phyloP scores from a whole-genome alignment of 2,888 invertebrate species.

The Leucozona laternaria region DNA sequence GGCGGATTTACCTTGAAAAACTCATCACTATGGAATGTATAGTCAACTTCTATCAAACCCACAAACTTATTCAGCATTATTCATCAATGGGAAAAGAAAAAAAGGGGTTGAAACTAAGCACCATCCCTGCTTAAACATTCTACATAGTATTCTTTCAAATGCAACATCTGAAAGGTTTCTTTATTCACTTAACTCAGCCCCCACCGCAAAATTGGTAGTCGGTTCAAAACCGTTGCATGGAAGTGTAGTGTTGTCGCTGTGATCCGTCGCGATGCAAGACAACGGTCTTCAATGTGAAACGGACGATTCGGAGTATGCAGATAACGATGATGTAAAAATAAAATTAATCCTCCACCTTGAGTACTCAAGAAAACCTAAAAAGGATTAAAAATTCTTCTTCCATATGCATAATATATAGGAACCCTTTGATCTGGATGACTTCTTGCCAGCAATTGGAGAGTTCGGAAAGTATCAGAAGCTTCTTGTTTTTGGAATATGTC shows the following conservation, averaged over 20 bases:
- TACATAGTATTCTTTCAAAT: too few relatives aligned
- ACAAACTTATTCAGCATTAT: conserved; percentile 17
- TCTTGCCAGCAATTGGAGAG: conserved; percentile 93
- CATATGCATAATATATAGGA: conserved; percentile 78
- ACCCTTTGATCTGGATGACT: conserved; percentile 91
- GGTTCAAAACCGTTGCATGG: conserved; percentile 39
- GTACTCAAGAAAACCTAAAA: neutral
- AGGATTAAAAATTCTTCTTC: conserved; percentile 7
- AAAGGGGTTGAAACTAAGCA: conserved; percentile 43
- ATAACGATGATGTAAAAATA: conserved; percentile 68
- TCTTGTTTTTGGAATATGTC: conserved; percentile 92
- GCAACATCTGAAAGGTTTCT: conserved; percentile 67
- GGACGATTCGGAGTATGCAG: conserved; percentile 66
- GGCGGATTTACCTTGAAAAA: neutral
- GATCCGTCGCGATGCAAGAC: conserved; percentile 70
- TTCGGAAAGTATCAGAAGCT: conserved; percentile 95
- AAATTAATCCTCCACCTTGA: neutral
- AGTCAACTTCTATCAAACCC: neutral
- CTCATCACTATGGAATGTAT: conserved; percentile 23
- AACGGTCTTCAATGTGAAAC: conserved; percentile 63
- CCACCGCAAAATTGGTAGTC: conserved; percentile 36
- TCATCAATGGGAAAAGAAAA: conserved; percentile 42
- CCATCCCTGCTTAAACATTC: too few relatives aligned
- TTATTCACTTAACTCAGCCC: conserved; percentile 15
- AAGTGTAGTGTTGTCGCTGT: conserved; percentile 38